These are phyloP conservation scores for Agelaius phoeniceus DNA, from an alignment of 2,113 vertebrate genomes.

Conservation along the genomic window DNA sequence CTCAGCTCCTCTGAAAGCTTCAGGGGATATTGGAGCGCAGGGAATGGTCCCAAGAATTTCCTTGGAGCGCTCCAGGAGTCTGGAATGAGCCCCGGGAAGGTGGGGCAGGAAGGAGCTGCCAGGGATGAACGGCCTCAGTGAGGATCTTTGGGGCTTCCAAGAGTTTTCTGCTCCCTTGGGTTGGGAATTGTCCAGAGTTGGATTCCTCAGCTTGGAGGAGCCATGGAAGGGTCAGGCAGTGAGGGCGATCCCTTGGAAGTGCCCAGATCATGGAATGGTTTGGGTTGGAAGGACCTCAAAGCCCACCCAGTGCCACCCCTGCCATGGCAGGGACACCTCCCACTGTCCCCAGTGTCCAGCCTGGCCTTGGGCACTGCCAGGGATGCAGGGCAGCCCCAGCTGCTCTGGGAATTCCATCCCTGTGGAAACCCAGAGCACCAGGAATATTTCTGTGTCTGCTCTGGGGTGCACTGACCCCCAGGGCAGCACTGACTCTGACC, in stretches of 20 bases:
- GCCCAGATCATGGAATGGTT: not conserved
- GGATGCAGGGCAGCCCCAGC: not conserved
- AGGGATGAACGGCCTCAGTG: not conserved
- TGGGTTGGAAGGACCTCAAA: not conserved
- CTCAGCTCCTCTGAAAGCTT: slow-evolving; percentile 61
- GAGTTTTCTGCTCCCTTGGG: not conserved
- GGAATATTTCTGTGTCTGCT: too few species aligned
- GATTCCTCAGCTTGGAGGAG: not conserved
- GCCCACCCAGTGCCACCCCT: accelerated
- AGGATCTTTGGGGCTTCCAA: not conserved
- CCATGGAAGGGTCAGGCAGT: accelerated
- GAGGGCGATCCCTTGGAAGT: accelerated
- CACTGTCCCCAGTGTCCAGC: not conserved
- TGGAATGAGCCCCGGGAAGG: slow-evolving; percentile 13
- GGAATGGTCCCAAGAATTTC: slow-evolving; percentile 45
- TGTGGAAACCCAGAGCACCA: too few species aligned
- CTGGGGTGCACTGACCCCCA: too few species aligned
- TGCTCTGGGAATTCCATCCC: not conserved
- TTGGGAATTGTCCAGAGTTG: not conserved
- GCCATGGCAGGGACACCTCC: not conserved
- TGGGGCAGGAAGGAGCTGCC: not conserved
- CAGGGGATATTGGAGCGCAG: slow-evolving; percentile 41
- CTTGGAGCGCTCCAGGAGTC: not conserved
- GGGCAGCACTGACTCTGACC: too few species aligned
- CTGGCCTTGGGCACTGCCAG: not conserved